Evolutionary conservation across 2,113 vertebrate genomes (phyloP).

Genomic region (Vulpes ferrilata): DNA sequence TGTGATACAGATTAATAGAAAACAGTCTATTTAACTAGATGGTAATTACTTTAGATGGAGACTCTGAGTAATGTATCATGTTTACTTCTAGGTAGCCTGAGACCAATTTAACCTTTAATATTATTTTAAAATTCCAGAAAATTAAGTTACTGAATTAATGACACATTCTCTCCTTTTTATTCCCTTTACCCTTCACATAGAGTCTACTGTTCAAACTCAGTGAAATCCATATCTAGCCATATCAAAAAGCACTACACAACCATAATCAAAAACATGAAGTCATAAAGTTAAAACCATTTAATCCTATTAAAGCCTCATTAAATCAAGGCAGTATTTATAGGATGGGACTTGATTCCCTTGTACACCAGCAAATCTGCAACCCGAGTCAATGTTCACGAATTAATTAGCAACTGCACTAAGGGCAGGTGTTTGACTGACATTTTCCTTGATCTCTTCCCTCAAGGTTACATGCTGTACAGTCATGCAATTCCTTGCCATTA

Average conservation of each 20-base stretch:
- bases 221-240: constrained; percentile 73
- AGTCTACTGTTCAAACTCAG: constrained; percentile 41
- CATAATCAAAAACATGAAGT: constrained; percentile 83
- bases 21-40: neutral
- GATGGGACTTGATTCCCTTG: constrained; percentile 74
- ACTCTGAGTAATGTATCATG: neutral
- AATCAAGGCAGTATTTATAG: constrained; percentile 82
- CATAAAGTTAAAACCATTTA: constrained; percentile 83
- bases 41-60: constrained; percentile 59
- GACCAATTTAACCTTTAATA: constrained; percentile 50
- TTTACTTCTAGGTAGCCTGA: constrained; percentile 39
- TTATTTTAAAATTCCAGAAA: constrained; percentile 63
- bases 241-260: constrained; percentile 65
- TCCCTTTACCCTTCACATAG: constrained; percentile 21
- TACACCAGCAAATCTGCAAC: constrained; percentile 79
- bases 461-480: constrained; percentile 70
- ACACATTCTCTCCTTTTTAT: neutral
- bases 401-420: constrained; percentile 80
- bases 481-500: constrained; percentile 79
- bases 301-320: constrained; percentile 84
- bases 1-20: neutral
- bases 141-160: constrained; percentile 51
- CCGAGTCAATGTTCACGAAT: constrained; percentile 76
- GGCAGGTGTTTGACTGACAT: constrained; percentile 80
- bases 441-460: constrained; percentile 79